Conservation (phyloP, 2,113 vertebrate genomes). For the Cettia cetti region DNA sequence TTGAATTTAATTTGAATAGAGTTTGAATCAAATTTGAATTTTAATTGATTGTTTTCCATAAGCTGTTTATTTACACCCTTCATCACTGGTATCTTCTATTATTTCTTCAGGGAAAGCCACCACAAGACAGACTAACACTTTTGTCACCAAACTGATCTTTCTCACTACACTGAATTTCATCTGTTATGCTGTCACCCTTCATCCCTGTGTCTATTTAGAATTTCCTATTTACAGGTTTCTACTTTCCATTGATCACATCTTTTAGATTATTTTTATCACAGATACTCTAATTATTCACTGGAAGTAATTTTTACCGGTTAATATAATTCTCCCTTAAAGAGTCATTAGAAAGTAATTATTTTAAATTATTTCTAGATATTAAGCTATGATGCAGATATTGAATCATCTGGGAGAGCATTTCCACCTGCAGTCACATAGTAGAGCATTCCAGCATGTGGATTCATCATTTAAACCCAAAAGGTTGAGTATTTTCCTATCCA, state of each 20-base stretch:
- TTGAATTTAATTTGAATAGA: not conserved
- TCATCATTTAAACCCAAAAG: not conserved
- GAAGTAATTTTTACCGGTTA: not conserved
- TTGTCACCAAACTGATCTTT: not conserved
- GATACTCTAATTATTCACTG: not conserved
- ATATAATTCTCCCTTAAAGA: not conserved
- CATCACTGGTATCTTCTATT: not conserved
- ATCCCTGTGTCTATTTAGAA: not conserved
- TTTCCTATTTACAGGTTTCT: not conserved
- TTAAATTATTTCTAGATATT: not conserved
- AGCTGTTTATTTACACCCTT: slow-evolving; percentile 20
- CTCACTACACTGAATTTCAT: not conserved
- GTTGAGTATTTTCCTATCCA: not conserved
- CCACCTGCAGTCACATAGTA: not conserved
- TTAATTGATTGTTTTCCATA: not conserved
- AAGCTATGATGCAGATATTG: not conserved
- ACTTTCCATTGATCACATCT: not conserved
- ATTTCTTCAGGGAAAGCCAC: not conserved
- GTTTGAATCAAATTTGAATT: slow-evolving; percentile 15
- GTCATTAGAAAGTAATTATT: not conserved
- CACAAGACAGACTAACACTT: not conserved
- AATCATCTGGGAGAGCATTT: not conserved
- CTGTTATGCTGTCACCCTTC: not conserved
- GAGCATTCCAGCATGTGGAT: not conserved
- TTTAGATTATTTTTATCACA: not conserved